A percentile compares a stretch with the other conserved stretches of the same genome.
These are phyloP conservation scores for Megaceryle torquata DNA, from an alignment of 2,113 vertebrate species.

Conservation along the genomic window DNA sequence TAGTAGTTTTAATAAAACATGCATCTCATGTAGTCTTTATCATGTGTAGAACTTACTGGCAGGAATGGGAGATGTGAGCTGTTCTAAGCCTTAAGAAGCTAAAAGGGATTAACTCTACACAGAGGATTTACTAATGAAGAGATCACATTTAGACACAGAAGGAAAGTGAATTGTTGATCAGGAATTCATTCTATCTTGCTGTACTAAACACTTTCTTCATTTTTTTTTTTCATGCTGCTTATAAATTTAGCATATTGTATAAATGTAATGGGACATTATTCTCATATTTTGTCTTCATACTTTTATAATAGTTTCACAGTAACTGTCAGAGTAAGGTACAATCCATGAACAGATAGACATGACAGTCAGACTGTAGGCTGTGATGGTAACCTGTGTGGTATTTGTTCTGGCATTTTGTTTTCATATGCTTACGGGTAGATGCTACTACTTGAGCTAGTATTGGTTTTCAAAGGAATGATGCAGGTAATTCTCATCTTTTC, in stretches of 20 bases:
- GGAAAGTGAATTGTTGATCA: background rate
- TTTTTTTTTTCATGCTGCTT: background rate
- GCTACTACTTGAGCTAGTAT: background rate
- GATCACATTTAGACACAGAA: background rate
- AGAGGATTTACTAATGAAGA: slow-evolving; percentile 67
- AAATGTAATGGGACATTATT: background rate
- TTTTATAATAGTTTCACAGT: slow-evolving; percentile 36
- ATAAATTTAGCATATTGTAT: background rate
- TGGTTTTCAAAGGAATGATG: background rate
- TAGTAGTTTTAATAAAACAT: background rate
- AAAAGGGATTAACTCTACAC: slow-evolving; percentile 62
- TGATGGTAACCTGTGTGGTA: background rate
- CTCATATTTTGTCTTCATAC: background rate
- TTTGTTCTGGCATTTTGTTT: background rate
- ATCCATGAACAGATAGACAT: background rate
- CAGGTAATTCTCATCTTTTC: background rate
- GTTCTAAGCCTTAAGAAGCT: slow-evolving; percentile 55
- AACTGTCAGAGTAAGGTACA: slow-evolving; percentile 7
- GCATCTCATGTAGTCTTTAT: background rate
- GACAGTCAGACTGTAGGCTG: background rate
- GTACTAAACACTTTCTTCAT: background rate
- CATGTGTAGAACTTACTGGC: background rate
- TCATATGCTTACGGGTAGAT: background rate
- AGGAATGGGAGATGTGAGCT: slow-evolving; percentile 26
- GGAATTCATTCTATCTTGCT: background rate